Evolutionary conservation across 2,113 vertebrate genomes (phyloP).

Genomic region (Australoheros scitulus): DNA sequence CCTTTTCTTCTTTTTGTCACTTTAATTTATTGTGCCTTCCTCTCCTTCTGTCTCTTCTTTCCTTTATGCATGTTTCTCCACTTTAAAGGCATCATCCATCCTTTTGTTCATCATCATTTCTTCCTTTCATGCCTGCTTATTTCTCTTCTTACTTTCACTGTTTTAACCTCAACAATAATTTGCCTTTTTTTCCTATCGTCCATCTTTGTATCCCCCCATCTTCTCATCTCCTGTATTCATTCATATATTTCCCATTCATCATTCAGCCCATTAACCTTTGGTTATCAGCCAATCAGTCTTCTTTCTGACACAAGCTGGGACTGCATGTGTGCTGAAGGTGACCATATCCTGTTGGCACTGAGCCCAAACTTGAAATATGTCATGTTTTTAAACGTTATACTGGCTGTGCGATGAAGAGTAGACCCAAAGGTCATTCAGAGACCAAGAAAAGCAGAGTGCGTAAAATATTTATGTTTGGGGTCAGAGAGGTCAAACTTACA

Average conservation of each 20-base stretch:
- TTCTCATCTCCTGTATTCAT: not conserved
- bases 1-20: not conserved
- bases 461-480: too few species aligned
- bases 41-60: not conserved
- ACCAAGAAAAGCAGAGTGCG: too few species aligned
- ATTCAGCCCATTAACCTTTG: not conserved
- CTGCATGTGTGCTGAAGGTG: not conserved
- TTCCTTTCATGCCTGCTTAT: not conserved
- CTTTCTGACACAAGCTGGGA: not conserved
- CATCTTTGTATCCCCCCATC: not conserved
- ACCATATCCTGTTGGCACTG: not conserved
- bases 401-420: not conserved
- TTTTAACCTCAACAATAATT: constrained; percentile 1
- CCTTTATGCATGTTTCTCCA: not conserved
- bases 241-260: not conserved
- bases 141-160: constrained; percentile 7
- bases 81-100: not conserved
- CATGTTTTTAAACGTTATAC: not conserved
- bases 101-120: not conserved
- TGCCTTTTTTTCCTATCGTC: not conserved
- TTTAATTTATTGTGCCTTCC: not conserved
- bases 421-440: not conserved
- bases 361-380: not conserved
- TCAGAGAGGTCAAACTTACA: not conserved
- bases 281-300: not conserved